phyloP scores from a whole-genome alignment of 2,797 vertebrate species.

The Acipenser oxyrinchus region DNA sequence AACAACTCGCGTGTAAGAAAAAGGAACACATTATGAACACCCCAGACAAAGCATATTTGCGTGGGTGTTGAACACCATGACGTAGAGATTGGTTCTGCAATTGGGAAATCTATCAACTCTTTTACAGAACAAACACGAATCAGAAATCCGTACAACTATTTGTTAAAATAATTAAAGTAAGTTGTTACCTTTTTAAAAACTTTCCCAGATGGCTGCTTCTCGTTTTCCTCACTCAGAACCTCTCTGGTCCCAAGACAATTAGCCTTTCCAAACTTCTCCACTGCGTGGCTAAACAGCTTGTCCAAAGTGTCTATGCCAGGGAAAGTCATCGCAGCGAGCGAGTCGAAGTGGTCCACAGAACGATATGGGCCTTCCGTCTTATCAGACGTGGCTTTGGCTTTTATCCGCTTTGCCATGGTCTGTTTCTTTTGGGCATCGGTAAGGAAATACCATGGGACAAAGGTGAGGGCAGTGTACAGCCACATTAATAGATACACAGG shows the following conservation, averaged over 20 bases:
- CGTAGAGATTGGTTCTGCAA: not conserved
- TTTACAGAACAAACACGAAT: too few relatives aligned
- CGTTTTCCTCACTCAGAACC: slow-evolving; percentile 85
- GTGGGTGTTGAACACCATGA: not conserved
- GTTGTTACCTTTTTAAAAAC: slow-evolving; percentile 90
- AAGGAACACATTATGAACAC: not conserved
- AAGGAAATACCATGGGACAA: slow-evolving; percentile 95
- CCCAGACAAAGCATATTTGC: slow-evolving; percentile 3
- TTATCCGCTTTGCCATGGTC: slow-evolving; percentile 72
- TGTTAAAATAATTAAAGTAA: too few relatives aligned
- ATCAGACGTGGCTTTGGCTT: slow-evolving; percentile 75
- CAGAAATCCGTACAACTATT: too few relatives aligned
- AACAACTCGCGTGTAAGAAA: too few relatives aligned
- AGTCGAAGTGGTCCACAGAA: slow-evolving; percentile 73
- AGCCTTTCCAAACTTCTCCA: slow-evolving; percentile 66
- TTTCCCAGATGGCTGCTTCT: slow-evolving; percentile 86
- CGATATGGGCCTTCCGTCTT: slow-evolving; percentile 80
- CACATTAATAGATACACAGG: slow-evolving; percentile 86
- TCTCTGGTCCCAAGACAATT: slow-evolving; percentile 83
- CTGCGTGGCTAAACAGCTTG: slow-evolving; percentile 80
- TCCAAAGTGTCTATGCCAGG: slow-evolving; percentile 84
- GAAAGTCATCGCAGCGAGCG: slow-evolving; percentile 79
- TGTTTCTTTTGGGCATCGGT: slow-evolving; percentile 76
- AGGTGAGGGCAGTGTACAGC: slow-evolving; percentile 85
- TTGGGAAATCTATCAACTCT: too few relatives aligned